Evolutionary conservation across 2,113 vertebrate species (phyloP).

Genomic region (Nothobranchius furzeri): DNA sequence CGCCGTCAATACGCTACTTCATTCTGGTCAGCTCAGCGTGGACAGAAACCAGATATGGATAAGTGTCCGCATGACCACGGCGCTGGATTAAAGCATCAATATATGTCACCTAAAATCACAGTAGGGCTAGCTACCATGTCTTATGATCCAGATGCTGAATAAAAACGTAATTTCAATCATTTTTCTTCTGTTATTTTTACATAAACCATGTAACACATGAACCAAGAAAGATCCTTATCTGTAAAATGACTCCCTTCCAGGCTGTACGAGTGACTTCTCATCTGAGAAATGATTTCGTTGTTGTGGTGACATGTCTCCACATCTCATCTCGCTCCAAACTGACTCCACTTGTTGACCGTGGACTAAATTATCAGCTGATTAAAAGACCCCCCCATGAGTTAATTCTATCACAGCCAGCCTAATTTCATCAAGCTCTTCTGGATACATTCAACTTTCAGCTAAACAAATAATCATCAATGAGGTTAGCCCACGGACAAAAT

Average conservation of each 20-base stretch:
- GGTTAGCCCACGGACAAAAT: constrained; percentile 21
- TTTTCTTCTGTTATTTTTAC: too few species aligned
- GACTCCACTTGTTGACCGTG: constrained; percentile 67
- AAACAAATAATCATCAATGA: constrained; percentile 59
- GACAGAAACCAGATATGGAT: constrained; percentile 8
- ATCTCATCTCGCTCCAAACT: constrained; percentile 10
- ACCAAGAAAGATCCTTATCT: too few species aligned
- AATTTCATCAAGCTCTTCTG: constrained; percentile 66
- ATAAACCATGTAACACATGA: too few species aligned
- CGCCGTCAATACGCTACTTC: constrained; percentile 57
- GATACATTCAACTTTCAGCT: constrained; percentile 53
- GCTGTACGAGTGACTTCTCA: too few species aligned
- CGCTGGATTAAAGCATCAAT: not conserved
- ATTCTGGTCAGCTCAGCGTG: constrained; percentile 27
- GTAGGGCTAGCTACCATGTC: not conserved
- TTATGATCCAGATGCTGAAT: too few species aligned
- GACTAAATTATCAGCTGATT: constrained; percentile 71
- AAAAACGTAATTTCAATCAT: too few species aligned
- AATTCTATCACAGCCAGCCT: constrained; percentile 67
- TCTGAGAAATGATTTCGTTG: too few species aligned
- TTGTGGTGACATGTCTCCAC: not conserved
- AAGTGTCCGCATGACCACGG: not conserved
- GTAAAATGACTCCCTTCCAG: too few species aligned
- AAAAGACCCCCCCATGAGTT: constrained; percentile 54
- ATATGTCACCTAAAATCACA: not conserved